phyloP scores from a whole-genome alignment of 2,113 vertebrate genomes.

The Neopipo cinnamomea region DNA sequence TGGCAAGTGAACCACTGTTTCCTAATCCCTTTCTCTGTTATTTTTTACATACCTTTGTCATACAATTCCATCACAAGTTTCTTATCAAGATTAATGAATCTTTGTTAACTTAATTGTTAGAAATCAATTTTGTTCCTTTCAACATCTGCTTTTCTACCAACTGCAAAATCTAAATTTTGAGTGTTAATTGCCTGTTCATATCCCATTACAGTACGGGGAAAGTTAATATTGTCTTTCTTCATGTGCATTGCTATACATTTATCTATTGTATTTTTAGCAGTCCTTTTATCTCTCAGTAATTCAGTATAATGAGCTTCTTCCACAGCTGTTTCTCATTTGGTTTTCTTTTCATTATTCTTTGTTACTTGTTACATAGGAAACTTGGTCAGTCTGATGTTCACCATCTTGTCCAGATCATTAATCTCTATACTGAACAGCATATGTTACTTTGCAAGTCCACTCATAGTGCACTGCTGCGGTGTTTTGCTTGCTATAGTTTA shows the following conservation, averaged over 20 bases:
- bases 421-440: not conserved
- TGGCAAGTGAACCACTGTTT: not conserved
- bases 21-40: not conserved
- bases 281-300: not conserved
- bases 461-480: not conserved
- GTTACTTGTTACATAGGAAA: not conserved
- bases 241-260: not conserved
- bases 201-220: not conserved
- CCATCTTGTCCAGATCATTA: not conserved
- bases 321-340: not conserved
- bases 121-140: not conserved
- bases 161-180: not conserved
- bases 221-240: not conserved
- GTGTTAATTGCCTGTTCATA: not conserved
- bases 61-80: not conserved
- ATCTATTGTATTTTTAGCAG: not conserved
- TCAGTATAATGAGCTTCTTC: not conserved
- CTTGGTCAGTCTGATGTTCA: not conserved
- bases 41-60: not conserved
- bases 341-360: not conserved
- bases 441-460: not conserved
- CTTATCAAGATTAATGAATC: not conserved
- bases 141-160: not conserved
- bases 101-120: not conserved
- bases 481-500: not conserved